A percentile compares a stretch with the other conserved stretches of the same genome.
Conservation (phyloP, 2,113 vertebrate species). For the Pedionomus torquatus region DNA sequence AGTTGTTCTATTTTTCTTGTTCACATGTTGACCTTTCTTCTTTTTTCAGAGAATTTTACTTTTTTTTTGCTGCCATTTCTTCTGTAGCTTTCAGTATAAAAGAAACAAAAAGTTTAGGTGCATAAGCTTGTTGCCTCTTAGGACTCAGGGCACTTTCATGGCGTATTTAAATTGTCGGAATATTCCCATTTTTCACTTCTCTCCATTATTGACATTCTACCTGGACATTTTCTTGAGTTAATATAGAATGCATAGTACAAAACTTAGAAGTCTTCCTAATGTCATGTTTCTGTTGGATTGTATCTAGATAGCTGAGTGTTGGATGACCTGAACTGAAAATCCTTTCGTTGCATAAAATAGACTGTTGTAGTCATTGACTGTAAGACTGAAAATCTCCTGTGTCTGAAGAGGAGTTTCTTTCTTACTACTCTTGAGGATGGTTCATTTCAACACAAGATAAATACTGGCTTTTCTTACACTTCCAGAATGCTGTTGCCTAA, state of each 20-base stretch:
- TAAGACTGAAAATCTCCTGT: not conserved
- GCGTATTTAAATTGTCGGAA: not conserved
- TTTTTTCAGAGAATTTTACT: not conserved
- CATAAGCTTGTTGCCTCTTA: not conserved
- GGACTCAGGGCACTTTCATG: not conserved
- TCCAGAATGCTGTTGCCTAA: not conserved
- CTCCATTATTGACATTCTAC: not conserved
- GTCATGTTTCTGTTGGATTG: not conserved
- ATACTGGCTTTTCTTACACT: not conserved
- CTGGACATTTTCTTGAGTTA: not conserved
- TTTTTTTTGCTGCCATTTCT: not conserved
- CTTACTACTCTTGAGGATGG: not conserved
- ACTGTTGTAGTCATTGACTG: not conserved
- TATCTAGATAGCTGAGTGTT: not conserved
- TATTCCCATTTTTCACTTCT: not conserved
- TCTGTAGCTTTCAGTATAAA: not conserved
- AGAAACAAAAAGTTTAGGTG: not conserved
- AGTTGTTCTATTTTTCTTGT: not conserved
- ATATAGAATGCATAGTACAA: not conserved
- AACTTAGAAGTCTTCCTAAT: not conserved
- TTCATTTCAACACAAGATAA: not conserved
- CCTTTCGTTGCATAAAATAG: not conserved
- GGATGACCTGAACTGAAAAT: not conserved
- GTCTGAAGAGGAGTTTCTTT: not conserved
- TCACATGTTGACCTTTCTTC: not conserved